Percentiles rank a stretch among this genome's conserved stretches.
These are phyloP conservation scores for Epiblema foenella DNA, from an alignment of 2,888 invertebrate species.

Conservation along the genomic window DNA sequence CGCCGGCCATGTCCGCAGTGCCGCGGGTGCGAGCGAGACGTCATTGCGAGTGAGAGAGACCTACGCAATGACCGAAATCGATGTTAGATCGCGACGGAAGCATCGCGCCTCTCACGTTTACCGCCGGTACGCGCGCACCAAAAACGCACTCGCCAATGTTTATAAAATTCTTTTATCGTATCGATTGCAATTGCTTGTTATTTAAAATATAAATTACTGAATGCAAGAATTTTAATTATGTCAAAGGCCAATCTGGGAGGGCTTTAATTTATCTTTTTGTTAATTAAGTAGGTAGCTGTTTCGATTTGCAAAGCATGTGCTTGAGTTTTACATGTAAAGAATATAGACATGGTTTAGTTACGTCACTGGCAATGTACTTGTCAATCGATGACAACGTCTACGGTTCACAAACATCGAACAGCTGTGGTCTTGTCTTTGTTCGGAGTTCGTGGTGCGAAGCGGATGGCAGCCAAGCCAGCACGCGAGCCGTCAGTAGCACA, in stretches of 20 bases:
- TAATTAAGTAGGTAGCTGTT: not conserved
- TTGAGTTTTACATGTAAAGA: not conserved
- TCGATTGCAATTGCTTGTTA: conserved; percentile 15
- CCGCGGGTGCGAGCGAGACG: conserved; percentile 60
- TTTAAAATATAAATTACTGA: not conserved
- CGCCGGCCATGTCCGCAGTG: conserved; percentile 68
- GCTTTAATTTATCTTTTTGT: not conserved
- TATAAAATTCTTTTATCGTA: conserved; percentile 29
- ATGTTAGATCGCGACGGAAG: conserved; percentile 60
- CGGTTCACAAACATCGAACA: conserved; percentile 80
- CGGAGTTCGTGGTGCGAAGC: conserved; percentile 47
- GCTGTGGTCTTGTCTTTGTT: conserved; percentile 78
- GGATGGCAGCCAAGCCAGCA: conserved; percentile 6
- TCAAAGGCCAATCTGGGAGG: conserved; percentile 6
- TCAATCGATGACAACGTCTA: conserved; percentile 71
- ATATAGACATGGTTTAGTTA: conserved; percentile 50
- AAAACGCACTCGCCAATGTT: conserved; percentile 64
- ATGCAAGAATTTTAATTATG: conserved; percentile 21
- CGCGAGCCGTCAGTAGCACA: conserved; percentile 38
- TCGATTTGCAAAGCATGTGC: not conserved
- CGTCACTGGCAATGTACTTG: conserved; percentile 55
- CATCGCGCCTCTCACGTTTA: conserved; percentile 58
- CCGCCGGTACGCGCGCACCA: conserved; percentile 68
- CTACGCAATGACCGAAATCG: conserved; percentile 72
- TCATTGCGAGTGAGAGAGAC: conserved; percentile 65